phyloP scores from a whole-genome alignment of 2,113 vertebrate genomes.

The Carassius gibelio region DNA sequence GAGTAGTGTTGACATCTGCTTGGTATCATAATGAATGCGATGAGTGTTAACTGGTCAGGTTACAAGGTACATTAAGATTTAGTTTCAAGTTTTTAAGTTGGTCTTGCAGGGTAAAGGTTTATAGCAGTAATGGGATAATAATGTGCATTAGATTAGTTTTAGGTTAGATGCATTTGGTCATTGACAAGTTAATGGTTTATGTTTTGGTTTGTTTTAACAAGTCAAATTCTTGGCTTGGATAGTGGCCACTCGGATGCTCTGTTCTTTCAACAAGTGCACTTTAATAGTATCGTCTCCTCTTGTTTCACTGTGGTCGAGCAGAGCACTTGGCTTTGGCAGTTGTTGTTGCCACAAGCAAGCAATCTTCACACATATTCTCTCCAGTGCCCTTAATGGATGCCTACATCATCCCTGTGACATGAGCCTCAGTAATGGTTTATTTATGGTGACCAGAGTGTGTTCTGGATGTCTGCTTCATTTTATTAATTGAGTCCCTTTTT shows the following conservation, averaged over 20 bases:
- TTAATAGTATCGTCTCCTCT: conserved; percentile 37
- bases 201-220: background rate
- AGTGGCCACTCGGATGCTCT: conserved; percentile 27
- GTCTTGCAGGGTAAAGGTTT: background rate
- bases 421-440: conserved; percentile 25
- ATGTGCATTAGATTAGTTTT: background rate
- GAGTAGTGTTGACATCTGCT: conserved; percentile 40
- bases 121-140: background rate
- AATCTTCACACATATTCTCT: conserved; percentile 25
- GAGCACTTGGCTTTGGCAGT: conserved; percentile 24
- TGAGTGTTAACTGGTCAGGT: conserved; percentile 30
- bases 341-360: conserved; percentile 23
- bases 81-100: background rate
- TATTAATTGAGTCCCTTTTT: background rate
- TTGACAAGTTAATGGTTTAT: background rate
- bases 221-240: conserved; percentile 31
- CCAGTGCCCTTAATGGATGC: background rate
- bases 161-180: background rate
- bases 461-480: background rate
- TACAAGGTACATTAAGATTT: conserved; percentile 28
- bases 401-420: conserved; percentile 18
- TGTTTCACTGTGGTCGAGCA: background rate
- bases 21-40: conserved; percentile 2
- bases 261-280: conserved; percentile 46
- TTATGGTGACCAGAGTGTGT: conserved; percentile 18